These are phyloP conservation scores for Rhopalosiphum nymphaeae DNA, from an alignment of 2,888 invertebrate species.

Conservation along the genomic window DNA sequence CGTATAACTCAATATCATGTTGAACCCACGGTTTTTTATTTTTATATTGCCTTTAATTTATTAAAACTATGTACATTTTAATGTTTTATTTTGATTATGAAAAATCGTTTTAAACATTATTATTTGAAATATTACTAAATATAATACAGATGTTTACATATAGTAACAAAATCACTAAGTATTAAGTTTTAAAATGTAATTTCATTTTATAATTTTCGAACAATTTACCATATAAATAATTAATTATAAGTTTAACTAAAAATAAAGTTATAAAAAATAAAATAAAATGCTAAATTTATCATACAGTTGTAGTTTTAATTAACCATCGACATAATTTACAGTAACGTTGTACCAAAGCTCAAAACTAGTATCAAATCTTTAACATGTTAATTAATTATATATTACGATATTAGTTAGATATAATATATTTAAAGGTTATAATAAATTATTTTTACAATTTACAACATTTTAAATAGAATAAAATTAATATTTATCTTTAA, in stretches of 20 bases:
- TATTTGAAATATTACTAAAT: neutral
- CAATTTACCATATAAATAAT: neutral
- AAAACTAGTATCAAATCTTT: neutral
- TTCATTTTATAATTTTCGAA: neutral
- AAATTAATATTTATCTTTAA: neutral
- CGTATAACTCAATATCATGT: neutral
- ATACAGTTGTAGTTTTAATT: neutral
- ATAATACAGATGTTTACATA: neutral
- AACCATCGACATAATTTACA: neutral
- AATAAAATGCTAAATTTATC: neutral
- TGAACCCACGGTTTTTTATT: neutral
- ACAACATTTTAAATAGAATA: neutral
- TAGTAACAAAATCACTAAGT: neutral
- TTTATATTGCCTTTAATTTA: slow-evolving; percentile 5
- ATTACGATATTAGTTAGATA: neutral
- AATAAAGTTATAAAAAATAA: neutral
- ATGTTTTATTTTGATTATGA: neutral
- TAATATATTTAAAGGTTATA: neutral
- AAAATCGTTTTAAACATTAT: neutral
- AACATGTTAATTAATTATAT: neutral
- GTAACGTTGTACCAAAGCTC: neutral
- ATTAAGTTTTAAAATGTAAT: neutral
- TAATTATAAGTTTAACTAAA: neutral
- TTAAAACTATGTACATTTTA: neutral
- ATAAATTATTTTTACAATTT: neutral